Conservation (phyloP, 2,113 vertebrate species). For the Centropus unirufus region DNA sequence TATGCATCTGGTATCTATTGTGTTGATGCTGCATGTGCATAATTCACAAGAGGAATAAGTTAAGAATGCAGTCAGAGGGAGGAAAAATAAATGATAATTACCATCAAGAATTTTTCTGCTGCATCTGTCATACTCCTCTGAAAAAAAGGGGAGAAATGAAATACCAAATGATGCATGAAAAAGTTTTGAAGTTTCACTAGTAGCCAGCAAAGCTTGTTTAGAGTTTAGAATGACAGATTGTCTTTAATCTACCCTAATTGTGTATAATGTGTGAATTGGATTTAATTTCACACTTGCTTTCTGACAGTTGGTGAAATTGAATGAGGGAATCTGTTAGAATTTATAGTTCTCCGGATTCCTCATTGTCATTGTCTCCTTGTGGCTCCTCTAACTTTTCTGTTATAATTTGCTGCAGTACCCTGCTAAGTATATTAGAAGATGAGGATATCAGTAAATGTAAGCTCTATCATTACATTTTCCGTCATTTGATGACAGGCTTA, state of each 20-base stretch:
- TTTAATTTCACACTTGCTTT: slow-evolving; percentile 21
- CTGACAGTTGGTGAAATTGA: neutral
- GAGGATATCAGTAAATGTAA: neutral
- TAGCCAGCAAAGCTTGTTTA: slow-evolving; percentile 1
- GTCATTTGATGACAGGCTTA: neutral
- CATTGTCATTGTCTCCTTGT: neutral
- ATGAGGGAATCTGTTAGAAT: neutral
- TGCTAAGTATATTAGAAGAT: neutral
- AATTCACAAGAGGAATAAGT: neutral
- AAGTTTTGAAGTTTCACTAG: neutral
- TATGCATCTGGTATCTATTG: neutral
- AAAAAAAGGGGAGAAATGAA: slow-evolving; percentile 5
- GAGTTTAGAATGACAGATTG: neutral
- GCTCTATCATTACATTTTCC: neutral
- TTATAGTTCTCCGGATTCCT: neutral
- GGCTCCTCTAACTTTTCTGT: neutral
- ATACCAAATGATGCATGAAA: neutral
- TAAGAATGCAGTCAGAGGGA: neutral
- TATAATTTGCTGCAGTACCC: neutral
- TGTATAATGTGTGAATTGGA: neutral
- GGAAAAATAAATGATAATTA: neutral
- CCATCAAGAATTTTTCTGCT: neutral
- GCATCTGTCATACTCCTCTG: neutral
- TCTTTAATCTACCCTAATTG: neutral
- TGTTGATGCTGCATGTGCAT: neutral